Evolutionary conservation across 1,140 invertebrate genomes (phyloP).

Genomic region (Bombus cullumanus): DNA sequence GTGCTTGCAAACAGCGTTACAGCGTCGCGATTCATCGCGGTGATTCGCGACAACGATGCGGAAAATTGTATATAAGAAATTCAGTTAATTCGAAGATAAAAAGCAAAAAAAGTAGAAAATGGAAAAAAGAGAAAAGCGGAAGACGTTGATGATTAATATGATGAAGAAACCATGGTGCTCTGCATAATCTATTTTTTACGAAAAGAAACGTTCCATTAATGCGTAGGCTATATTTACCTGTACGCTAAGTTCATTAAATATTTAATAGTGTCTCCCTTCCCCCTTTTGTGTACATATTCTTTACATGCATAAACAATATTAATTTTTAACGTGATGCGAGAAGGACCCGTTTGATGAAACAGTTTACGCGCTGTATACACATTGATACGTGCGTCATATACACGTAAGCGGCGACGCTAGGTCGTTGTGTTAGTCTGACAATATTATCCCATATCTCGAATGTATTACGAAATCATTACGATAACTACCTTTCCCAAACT

Average conservation of each 20-base stretch:
- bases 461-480: constrained; percentile 75
- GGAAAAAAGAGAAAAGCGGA: not conserved
- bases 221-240: constrained; percentile 61
- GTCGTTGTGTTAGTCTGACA: constrained; percentile 68
- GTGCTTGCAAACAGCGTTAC: constrained; percentile 50
- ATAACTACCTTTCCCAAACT: constrained; percentile 76
- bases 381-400: constrained; percentile 32
- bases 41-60: constrained; percentile 18
- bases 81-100: constrained; percentile 37
- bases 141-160: constrained; percentile 1
- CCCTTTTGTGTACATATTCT: constrained; percentile 64
- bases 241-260: constrained; percentile 66
- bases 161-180: constrained; percentile 71
- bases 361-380: constrained; percentile 26
- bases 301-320: constrained; percentile 61
- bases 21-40: constrained; percentile 14
- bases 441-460: constrained; percentile 72
- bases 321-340: constrained; percentile 61
- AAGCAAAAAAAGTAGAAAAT: constrained; percentile 14
- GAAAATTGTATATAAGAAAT: constrained; percentile 70
- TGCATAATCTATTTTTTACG: constrained; percentile 73
- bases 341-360: constrained; percentile 22
- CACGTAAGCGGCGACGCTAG: constrained; percentile 62
- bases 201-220: constrained; percentile 74
- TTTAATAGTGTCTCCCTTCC: constrained; percentile 58